A percentile compares a stretch with the other conserved stretches of the same genome.
Evolutionary conservation across 2,888 invertebrate genomes (phyloP).

Genomic region (Disparrhopalites patrizii): DNA sequence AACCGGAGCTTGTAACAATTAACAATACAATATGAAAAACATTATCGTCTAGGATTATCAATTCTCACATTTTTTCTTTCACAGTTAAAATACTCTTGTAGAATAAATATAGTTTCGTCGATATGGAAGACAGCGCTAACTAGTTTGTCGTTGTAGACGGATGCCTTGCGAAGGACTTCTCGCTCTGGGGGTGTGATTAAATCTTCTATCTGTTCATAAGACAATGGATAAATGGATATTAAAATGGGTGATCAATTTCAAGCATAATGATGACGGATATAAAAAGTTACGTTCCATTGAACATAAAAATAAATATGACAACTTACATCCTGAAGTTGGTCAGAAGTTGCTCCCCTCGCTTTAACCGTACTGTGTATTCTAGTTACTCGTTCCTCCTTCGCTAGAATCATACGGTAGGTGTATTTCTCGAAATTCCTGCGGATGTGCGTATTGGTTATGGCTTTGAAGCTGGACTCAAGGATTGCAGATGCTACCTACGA

Average conservation of each 20-base stretch:
- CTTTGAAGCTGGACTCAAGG: constrained; percentile 67
- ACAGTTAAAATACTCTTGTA: constrained; percentile 65
- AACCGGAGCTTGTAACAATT: no score
- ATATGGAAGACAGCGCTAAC: constrained; percentile 73
- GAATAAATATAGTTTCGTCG: constrained; percentile 75
- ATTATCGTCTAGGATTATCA: no score
- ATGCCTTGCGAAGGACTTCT: constrained; percentile 68
- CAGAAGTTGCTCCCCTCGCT: constrained; percentile 69
- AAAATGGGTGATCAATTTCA: no score
- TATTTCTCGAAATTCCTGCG: constrained; percentile 63
- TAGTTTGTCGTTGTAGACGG: constrained; percentile 69
- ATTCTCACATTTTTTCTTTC: neutral
- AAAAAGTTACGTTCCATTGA: no score
- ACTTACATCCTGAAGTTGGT: constrained; percentile 72
- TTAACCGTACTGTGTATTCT: constrained; percentile 74
- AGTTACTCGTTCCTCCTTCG: constrained; percentile 81
- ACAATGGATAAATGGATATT: no score
- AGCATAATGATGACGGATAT: no score
- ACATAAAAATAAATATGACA: no score
- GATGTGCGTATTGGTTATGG: constrained; percentile 65
- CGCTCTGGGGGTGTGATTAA: constrained; percentile 82
- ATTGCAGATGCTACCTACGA: constrained; percentile 64
- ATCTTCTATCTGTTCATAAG: constrained; percentile 75
- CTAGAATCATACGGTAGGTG: constrained; percentile 72
- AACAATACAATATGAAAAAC: no score